Evolutionary conservation across 1,140 invertebrate species (phyloP), one percentile per base, ranked within the genome.

Genomic region (Belonocnema kinseyi): DNA sequence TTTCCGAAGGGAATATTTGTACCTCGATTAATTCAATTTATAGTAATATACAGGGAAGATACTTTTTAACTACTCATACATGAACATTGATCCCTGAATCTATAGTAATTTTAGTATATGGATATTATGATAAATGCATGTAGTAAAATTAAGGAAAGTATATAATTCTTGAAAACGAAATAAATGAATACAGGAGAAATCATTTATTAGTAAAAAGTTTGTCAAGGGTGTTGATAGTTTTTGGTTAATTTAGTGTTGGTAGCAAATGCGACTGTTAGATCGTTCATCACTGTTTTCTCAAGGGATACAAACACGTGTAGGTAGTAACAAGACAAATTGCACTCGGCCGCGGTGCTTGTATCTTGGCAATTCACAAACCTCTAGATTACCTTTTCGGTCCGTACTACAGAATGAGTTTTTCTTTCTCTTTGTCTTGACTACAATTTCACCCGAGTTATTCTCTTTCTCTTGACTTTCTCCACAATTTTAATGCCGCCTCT

Each of bases 281-380:
- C 82, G 85, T 86, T 86, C 78, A 85, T 86, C 80, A 82, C 76
- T 14, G 77, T 51, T 76, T 82, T 72, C 81, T 80, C 76, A 26
- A 58, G 77, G 79, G 78, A 76, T 78, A 51, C 56, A 51, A 53
- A 33, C 52, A 12, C 51, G 56, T 21, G 58, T 50, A 21, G 8
- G 70, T 5, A 53, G n/a, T 12, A 72, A 72, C 77, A 82, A 85
- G 84, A 85, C 79, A 83, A 85, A 83, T 85, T 85, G 81, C 79
- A 70, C 73, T 52, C 66, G 50, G 70, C 26, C 70, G 14, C n/a
- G 19, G 51, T 40, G 66, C 74, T 76, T 80, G 78, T 82, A 82
- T 84, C 79, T 81, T 81, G 56, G 72, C 78, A 76, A 81, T 81
- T 79, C 75, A 78, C 80, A 79, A 82, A 77, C 78, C 73, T 74